Evolutionary conservation across 2,113 vertebrate genomes (phyloP).

Genomic region (Danio rerio): DNA sequence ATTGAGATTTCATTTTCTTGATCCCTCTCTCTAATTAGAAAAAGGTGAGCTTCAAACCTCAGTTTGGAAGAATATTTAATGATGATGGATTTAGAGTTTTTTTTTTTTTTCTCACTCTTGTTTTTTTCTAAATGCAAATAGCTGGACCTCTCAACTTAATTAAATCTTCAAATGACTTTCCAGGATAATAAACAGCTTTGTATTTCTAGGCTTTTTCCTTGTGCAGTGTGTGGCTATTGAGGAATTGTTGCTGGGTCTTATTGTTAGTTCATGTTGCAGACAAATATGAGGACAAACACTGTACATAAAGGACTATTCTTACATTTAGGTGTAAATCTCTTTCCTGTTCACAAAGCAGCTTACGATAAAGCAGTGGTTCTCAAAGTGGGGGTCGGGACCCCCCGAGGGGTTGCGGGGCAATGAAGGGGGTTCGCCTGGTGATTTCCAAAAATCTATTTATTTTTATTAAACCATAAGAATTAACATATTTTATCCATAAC

Average conservation of each 20-base stretch:
- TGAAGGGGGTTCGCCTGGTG: too few species aligned
- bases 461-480: too few species aligned
- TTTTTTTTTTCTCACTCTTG: constrained; percentile 12
- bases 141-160: constrained; percentile 34
- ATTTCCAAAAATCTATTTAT: too few species aligned
- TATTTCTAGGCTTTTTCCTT: neutral
- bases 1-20: constrained; percentile 59
- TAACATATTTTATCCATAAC: too few species aligned
- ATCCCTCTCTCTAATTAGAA: constrained; percentile 59
- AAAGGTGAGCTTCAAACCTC: constrained; percentile 23
- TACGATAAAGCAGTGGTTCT: too few species aligned
- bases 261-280: neutral
- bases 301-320: too few species aligned
- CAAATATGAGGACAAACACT: neutral
- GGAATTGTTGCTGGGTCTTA: neutral
- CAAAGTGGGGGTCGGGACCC: too few species aligned
- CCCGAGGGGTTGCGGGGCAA: too few species aligned
- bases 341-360: too few species aligned
- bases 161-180: constrained; percentile 38
- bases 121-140: constrained; percentile 43
- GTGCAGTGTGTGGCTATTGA: neutral
- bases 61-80: constrained; percentile 49
- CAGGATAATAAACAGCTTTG: constrained; percentile 24
- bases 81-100: constrained; percentile 27
- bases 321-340: too few species aligned